Evolutionary conservation across 2,797 vertebrate species (phyloP).

Genomic region (Heteromormyrus szaboi): DNA sequence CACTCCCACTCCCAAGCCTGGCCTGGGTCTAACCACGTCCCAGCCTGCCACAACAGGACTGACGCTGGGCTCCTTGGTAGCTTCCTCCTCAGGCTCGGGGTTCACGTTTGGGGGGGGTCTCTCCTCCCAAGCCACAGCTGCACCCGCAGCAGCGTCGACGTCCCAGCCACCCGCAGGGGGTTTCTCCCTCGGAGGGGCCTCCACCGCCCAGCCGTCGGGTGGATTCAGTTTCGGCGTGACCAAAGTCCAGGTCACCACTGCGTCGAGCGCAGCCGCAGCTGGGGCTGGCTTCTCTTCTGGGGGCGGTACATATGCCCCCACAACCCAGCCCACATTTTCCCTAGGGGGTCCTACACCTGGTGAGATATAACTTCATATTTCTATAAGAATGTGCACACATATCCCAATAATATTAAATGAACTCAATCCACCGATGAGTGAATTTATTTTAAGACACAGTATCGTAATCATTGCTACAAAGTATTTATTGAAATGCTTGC

Average conservation of each 20-base stretch:
- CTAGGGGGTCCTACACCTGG: conserved; percentile 46
- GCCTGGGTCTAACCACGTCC: conserved; percentile 46
- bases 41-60: conserved; percentile 48
- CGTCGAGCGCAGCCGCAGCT: conserved; percentile 29
- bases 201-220: conserved; percentile 1
- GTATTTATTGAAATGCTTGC: not conserved
- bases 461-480: not conserved
- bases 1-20: conserved; percentile 55
- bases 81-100: conserved; percentile 48
- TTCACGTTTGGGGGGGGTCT: conserved; percentile 50
- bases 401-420: not conserved
- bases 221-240: conserved; percentile 52
- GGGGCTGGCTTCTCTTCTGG: conserved; percentile 58
- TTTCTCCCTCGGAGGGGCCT: conserved; percentile 39
- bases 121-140: conserved; percentile 41
- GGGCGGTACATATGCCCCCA: conserved; percentile 18
- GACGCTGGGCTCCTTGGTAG: conserved; percentile 44
- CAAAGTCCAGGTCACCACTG: conserved; percentile 54
- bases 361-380: conserved; percentile 26
- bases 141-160: not conserved
- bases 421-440: not conserved
- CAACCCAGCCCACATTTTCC: conserved; percentile 50
- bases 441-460: not conserved
- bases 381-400: not conserved
- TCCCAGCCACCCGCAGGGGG: conserved; percentile 25